These are phyloP conservation scores for Poeciliopsis retropinna DNA, from an alignment of 2,113 vertebrate genomes.

Conservation along the genomic window DNA sequence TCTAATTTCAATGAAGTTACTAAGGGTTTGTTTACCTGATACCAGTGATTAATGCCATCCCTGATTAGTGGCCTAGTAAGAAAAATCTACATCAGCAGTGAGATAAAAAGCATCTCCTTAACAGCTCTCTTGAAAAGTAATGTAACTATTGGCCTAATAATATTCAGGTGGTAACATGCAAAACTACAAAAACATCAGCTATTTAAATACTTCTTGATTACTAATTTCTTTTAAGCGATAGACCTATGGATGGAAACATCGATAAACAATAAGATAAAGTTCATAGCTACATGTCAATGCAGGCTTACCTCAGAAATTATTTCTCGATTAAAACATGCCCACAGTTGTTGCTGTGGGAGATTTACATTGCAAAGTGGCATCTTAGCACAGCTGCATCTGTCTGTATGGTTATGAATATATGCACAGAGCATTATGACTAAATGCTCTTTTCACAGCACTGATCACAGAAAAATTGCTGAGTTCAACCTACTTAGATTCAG, in stretches of 20 bases:
- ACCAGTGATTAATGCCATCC: conserved; percentile 12
- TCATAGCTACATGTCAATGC: conserved; percentile 7
- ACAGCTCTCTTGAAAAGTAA: conserved; percentile 5
- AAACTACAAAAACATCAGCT: neutral
- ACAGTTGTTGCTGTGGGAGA: conserved; percentile 18
- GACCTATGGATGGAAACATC: neutral
- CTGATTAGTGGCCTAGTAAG: conserved; percentile 26
- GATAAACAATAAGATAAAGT: neutral
- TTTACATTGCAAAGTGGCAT: conserved; percentile 36
- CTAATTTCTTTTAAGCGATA: too few species aligned
- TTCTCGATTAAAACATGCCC: conserved; percentile 9
- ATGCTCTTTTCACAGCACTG: conserved; percentile 28
- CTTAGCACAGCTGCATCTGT: conserved; percentile 9
- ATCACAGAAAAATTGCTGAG: conserved; percentile 5
- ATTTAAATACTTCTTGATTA: neutral
- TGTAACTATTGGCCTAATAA: neutral
- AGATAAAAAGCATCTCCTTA: conserved; percentile 8
- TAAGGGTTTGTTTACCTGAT: conserved; percentile 6
- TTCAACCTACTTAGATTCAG: conserved; percentile 51
- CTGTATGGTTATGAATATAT: conserved; percentile 34
- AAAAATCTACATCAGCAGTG: conserved; percentile 6
- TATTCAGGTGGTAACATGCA: neutral
- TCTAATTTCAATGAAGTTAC: conserved; percentile 13
- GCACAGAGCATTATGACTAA: conserved; percentile 26
- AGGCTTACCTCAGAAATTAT: conserved; percentile 10